phyloP scores from a whole-genome alignment of 2,797 vertebrate genomes.

The Lutra lutra region DNA sequence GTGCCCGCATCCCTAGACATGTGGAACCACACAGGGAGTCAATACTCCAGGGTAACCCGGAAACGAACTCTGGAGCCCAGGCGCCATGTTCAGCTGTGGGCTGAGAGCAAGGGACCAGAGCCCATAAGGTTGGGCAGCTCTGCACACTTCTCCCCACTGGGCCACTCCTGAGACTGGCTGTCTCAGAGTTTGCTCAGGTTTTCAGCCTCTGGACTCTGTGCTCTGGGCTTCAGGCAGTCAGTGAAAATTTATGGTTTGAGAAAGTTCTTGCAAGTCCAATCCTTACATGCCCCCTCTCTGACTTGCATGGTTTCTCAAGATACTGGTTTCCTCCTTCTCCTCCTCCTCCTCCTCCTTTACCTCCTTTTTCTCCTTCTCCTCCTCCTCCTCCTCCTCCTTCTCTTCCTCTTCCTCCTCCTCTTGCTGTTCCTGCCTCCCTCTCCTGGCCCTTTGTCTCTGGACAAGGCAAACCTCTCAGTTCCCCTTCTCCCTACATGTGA shows the following conservation, averaged over 20 bases:
- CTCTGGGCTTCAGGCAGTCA: slow-evolving; percentile 54
- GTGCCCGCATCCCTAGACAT: neutral
- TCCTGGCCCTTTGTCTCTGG: slow-evolving; percentile 78
- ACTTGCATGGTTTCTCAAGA: slow-evolving; percentile 82
- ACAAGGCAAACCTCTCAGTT: neutral
- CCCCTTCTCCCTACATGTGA: neutral
- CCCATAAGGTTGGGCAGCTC: neutral
- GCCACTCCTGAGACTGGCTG: slow-evolving; percentile 77
- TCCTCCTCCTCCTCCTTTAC: neutral
- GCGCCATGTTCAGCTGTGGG: neutral
- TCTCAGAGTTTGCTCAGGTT: slow-evolving; percentile 79
- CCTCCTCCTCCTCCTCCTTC: slow-evolving; percentile 47
- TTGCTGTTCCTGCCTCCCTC: neutral
- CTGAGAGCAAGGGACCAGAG: neutral
- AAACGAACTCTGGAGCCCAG: neutral
- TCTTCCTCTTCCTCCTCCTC: neutral
- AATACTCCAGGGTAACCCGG: neutral
- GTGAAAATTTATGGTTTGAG: slow-evolving; percentile 87
- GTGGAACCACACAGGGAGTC: neutral
- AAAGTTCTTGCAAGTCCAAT: slow-evolving; percentile 84
- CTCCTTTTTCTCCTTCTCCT: slow-evolving; percentile 13
- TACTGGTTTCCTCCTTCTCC: slow-evolving; percentile 54
- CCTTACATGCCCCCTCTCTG: slow-evolving; percentile 73
- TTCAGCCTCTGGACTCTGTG: slow-evolving; percentile 78
- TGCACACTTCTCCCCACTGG: neutral